Conservation (phyloP, 2,797 vertebrate species). For the Heliangelus exortis region DNA sequence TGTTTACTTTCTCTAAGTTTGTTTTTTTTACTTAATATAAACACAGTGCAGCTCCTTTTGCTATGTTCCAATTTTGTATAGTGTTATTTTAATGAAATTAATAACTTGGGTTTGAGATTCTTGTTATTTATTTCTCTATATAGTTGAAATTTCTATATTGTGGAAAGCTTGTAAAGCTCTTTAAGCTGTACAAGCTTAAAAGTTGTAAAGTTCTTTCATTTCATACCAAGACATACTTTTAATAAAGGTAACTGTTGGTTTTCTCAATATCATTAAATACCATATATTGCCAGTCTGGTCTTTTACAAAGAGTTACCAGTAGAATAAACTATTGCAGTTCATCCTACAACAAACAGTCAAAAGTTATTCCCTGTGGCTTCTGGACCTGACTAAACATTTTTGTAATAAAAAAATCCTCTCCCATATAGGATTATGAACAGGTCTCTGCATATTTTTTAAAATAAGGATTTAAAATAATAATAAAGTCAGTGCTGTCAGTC, state of each 20-base stretch:
- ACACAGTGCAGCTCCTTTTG: background rate
- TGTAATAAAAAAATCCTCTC: background rate
- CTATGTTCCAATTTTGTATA: background rate
- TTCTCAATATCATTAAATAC: background rate
- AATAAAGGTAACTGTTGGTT: background rate
- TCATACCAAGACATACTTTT: background rate
- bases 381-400: background rate
- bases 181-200: too few relatives aligned
- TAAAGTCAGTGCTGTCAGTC: background rate
- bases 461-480: background rate
- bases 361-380: background rate
- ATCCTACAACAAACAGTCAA: background rate
- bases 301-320: background rate
- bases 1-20: background rate
- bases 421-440: background rate
- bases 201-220: background rate
- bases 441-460: background rate
- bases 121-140: background rate
- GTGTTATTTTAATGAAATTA: background rate
- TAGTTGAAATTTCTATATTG: background rate
- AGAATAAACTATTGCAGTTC: background rate
- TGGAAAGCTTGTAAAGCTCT: background rate
- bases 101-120: background rate
- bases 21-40: background rate
- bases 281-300: background rate